Conservation (phyloP, 2,113 vertebrate genomes). For the Alligator mississippiensis region DNA sequence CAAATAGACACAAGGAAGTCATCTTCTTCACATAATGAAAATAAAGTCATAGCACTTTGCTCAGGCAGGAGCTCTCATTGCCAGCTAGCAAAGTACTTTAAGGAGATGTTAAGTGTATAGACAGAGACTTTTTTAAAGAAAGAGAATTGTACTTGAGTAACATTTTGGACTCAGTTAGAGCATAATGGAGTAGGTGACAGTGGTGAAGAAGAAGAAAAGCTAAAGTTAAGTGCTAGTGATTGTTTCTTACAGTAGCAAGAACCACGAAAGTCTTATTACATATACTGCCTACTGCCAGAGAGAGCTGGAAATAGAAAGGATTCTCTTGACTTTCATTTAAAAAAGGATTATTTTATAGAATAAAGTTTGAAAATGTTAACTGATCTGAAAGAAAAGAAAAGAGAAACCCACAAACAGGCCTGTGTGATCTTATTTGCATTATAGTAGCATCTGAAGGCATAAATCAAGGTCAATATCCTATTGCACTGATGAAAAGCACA, state of each 20-base stretch:
- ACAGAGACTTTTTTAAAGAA: neutral
- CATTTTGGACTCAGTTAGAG: neutral
- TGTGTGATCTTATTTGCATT: neutral
- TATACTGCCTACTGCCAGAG: neutral
- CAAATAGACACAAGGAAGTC: neutral
- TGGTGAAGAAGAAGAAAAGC: neutral
- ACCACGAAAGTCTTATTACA: neutral
- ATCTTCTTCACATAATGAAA: neutral
- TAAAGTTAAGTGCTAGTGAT: rapidly evolving
- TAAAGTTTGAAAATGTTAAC: neutral
- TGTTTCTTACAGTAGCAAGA: neutral
- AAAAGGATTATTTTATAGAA: neutral
- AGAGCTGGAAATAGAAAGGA: neutral
- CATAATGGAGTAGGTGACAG: neutral
- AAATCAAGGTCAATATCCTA: neutral
- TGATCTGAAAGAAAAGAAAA: neutral
- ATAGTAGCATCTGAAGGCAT: neutral
- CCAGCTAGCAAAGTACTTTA: neutral
- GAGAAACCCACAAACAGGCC: neutral
- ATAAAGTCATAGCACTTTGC: neutral
- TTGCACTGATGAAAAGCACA: neutral
- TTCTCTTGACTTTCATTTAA: neutral
- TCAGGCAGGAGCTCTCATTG: neutral
- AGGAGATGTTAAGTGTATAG: neutral
- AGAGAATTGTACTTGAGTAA: neutral